Evolutionary conservation across 53 echinoderm and acorn worm species (phyloP).

Genomic region (Holothuria scabra): DNA sequence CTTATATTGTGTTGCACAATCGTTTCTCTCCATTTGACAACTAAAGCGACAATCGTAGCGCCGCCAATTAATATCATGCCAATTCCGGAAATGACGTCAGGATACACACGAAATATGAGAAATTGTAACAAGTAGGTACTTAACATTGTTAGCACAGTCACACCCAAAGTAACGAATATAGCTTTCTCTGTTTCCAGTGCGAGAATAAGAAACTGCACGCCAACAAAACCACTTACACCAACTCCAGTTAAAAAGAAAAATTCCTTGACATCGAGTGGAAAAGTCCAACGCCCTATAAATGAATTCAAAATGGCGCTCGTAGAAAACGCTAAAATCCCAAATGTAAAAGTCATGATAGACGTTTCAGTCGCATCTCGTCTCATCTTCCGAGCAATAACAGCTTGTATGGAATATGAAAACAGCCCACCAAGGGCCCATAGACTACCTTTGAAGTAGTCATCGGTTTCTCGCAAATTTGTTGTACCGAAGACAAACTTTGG

Average conservation of each 20-base stretch:
- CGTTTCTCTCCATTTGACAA: neutral
- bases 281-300: neutral
- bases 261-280: neutral
- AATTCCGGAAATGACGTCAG: constrained; percentile 1
- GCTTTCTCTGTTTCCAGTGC: neutral
- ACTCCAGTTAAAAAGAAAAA: neutral
- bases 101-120: constrained; percentile 3
- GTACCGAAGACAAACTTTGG: neutral
- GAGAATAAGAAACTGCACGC: neutral
- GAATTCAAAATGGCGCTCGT: neutral
- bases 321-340: neutral
- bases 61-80: neutral
- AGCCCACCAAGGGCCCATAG: neutral
- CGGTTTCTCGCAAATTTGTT: neutral
- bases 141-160: neutral
- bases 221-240: neutral
- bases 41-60: neutral
- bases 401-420: neutral
- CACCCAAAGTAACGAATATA: neutral
- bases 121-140: neutral
- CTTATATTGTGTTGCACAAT: neutral
- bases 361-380: neutral
- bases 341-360: neutral
- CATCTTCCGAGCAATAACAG: neutral
- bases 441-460: neutral